A percentile compares a stretch with the other conserved stretches of the same genome.
Evolutionary conservation across 23 tunicate genomes (phyloP).

Genomic region (Styela plicata): DNA sequence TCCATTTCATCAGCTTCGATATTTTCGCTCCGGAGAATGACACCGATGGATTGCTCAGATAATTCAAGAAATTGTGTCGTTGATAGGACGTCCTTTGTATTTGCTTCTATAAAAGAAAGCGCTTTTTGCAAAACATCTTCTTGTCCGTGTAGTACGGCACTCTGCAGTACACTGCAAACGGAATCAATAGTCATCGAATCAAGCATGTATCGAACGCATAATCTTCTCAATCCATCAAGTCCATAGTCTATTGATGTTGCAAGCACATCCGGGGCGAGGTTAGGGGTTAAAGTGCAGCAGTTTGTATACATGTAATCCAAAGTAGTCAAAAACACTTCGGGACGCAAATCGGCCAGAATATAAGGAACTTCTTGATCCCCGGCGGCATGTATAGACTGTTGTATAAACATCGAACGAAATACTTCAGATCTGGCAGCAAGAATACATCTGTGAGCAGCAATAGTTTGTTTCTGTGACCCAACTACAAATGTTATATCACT

Average conservation of each 20-base stretch:
- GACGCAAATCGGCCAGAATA: constrained; percentile 51
- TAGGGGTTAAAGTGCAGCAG: constrained; percentile 88
- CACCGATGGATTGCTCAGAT: constrained; percentile 65
- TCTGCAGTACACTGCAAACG: constrained; percentile 72
- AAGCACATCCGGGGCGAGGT: constrained; percentile 83
- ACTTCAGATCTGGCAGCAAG: constrained; percentile 82
- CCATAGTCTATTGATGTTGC: constrained; percentile 77
- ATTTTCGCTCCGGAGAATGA: constrained; percentile 68
- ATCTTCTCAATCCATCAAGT: constrained; percentile 71
- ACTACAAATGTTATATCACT: constrained; percentile 71
- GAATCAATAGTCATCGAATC: constrained; percentile 63
- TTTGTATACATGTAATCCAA: constrained; percentile 94
- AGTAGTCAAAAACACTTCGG: constrained; percentile 92
- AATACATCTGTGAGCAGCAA: constrained; percentile 76
- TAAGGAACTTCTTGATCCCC: constrained; percentile 63
- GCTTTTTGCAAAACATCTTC: constrained; percentile 72
- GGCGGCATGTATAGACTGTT: constrained; percentile 64
- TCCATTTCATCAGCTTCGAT: constrained; percentile 88
- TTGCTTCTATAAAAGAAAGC: constrained; percentile 51
- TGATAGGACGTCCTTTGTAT: constrained; percentile 50
- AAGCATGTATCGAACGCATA: constrained; percentile 56
- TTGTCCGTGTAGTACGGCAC: constrained; percentile 73
- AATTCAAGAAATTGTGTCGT: constrained; percentile 62
- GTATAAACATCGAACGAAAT: constrained; percentile 77
- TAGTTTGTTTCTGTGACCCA: constrained; percentile 66